Conservation (phyloP, 2,888 invertebrate species). For the Tridacna gigas region DNA sequence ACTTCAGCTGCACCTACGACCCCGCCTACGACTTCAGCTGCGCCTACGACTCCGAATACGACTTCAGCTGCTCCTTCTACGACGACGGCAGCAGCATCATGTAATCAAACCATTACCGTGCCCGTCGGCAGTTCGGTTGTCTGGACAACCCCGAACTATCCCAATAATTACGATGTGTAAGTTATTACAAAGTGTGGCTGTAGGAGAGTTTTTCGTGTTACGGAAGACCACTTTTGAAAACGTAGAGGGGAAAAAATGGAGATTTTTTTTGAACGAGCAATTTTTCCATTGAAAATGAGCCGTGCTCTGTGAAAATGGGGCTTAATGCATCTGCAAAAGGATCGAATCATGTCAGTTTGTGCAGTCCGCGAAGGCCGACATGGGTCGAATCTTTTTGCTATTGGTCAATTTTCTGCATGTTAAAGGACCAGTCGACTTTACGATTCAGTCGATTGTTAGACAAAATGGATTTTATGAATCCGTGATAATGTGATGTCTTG, state of each 20-base stretch:
- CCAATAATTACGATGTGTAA: conserved; percentile 8
- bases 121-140: not conserved
- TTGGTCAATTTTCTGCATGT: too few relatives aligned
- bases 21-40: not conserved
- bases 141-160: conserved; percentile 4
- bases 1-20: not conserved
- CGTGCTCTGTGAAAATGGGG: too few relatives aligned
- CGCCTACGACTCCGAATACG: not conserved
- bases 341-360: too few relatives aligned
- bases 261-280: not conserved
- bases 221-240: not conserved
- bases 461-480: too few relatives aligned
- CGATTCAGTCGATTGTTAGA: too few relatives aligned
- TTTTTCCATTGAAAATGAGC: not conserved
- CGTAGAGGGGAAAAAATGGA: not conserved
- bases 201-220: not conserved
- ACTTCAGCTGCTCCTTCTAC: not conserved
- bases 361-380: too few relatives aligned
- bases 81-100: not conserved
- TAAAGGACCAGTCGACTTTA: too few relatives aligned
- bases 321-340: too few relatives aligned
- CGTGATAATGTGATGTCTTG: too few relatives aligned
- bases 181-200: not conserved
- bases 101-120: not conserved
- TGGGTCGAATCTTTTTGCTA: too few relatives aligned